Evolutionary conservation across 2,113 vertebrate species (phyloP), one percentile per base, ranked within the genome.

Genomic region (Sinocyclocheilus rhinocerous): DNA sequence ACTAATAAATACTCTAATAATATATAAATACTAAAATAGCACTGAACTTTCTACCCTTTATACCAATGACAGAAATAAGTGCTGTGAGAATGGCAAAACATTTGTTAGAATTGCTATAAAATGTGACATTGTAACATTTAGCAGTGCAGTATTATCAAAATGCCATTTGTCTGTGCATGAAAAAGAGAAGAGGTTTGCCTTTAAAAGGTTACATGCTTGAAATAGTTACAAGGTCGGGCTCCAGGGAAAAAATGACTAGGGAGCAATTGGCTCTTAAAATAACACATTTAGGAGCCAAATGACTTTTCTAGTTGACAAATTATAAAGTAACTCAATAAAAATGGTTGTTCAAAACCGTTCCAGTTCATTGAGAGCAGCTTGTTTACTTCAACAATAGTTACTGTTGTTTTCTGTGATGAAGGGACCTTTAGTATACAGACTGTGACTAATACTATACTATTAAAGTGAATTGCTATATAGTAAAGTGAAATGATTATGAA

Each of bases 191-290:
- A 75, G 5, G 72, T n/a, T 48, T 75, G 22, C 72, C 5, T 75
- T 75, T 48, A 15, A 48, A 45, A 45, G 39, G 72, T 73, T 13
- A 50, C 12, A 24, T 48, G 72, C 12, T 48, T 45, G 11, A 48
- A 48, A 48, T 13, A 75, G 22, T 24, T 75, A 48, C 42, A 48
- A 76, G 42, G 39, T 16, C 24, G 12, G 42, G 42, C 42, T 48
- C 72, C 11, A n/a, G 6, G 18, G 1, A 15, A 12, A 16, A 75
- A 24, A 75, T 48, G 5, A 75, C 22, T 8, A n/a, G 22, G 18
- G 70, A 75, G 42, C 2, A 75, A 24, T 75, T 75, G 72, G 42
- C 72, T 75, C 72, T 24, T 48, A 48, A 75, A 24, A 75, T 45
- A 6, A 24, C 0, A 12, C 42, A 15, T 48, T 75, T 42, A 48